These are phyloP conservation scores for Seriola dumerili DNA, from an alignment of 2,113 vertebrate genomes.

Conservation along the genomic window DNA sequence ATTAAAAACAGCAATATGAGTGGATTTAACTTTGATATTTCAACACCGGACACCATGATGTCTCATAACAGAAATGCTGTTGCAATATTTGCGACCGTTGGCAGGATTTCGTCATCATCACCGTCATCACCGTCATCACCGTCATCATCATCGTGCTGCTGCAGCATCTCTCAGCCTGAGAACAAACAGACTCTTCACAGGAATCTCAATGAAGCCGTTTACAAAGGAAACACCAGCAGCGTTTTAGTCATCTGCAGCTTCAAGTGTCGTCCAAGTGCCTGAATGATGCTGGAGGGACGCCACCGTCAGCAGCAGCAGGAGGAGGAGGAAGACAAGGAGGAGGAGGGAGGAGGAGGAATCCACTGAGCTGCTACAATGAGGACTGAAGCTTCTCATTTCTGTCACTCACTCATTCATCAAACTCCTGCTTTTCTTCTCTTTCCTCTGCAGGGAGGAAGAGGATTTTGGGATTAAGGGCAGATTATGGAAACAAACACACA, in stretches of 20 bases:
- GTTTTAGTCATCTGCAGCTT: neutral
- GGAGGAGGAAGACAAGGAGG: neutral
- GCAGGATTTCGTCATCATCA: too few relatives aligned
- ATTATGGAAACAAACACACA: constrained; percentile 54
- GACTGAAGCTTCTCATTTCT: constrained; percentile 8
- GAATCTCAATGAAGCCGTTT: neutral
- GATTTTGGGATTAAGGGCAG: constrained; percentile 54
- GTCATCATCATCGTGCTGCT: too few relatives aligned
- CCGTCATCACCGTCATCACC: too few relatives aligned
- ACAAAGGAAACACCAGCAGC: neutral
- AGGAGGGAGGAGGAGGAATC: neutral
- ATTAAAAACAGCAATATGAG: too few relatives aligned
- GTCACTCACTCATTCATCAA: constrained; percentile 7
- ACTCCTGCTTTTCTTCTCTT: neutral
- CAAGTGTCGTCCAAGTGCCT: neutral
- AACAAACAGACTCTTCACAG: neutral
- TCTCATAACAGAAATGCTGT: too few relatives aligned
- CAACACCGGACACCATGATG: too few relatives aligned
- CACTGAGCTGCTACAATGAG: neutral
- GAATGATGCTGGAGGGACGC: constrained; percentile 5
- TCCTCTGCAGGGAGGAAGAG: constrained; percentile 17
- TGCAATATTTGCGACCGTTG: too few relatives aligned
- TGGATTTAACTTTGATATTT: too few relatives aligned
- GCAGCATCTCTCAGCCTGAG: too few relatives aligned
- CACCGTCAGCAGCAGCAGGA: neutral